Conservation (phyloP, 1,140 invertebrate genomes). For the Coenobita brevimanus region DNA sequence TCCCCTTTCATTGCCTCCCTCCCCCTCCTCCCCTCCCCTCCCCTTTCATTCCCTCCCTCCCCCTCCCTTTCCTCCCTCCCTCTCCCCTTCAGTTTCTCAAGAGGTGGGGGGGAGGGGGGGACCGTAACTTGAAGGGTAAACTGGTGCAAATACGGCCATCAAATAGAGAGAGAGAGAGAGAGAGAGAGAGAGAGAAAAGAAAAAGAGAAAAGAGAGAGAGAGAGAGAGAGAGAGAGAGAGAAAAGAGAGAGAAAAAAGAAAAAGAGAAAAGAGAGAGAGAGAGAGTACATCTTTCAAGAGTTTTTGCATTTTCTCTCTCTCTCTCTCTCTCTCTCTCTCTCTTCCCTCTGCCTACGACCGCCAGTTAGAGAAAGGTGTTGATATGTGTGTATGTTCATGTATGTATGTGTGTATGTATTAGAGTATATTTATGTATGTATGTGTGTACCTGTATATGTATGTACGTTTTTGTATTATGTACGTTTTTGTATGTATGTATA, state of each 20-base stretch:
- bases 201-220: not conserved
- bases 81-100: not conserved
- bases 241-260: not conserved
- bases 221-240: not conserved
- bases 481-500: no score
- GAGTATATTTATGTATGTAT: no score
- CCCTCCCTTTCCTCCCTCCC: not conserved
- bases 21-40: not conserved
- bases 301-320: no score
- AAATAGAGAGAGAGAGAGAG: not conserved
- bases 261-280: not conserved
- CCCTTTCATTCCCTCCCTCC: not conserved
- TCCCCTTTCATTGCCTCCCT: not conserved
- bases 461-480: no score
- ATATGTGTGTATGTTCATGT: no score
- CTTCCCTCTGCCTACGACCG: no score
- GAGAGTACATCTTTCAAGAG: not conserved
- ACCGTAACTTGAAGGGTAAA: no score
- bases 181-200: not conserved
- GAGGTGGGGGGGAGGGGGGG: not conserved
- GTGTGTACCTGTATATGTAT: no score
- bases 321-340: no score
- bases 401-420: no score
- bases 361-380: no score
- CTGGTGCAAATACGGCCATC: not conserved